Percentiles rank a stretch among this genome's conserved stretches.
Conservation (phyloP, 2,797 vertebrate species). For the Liasis olivaceus region DNA sequence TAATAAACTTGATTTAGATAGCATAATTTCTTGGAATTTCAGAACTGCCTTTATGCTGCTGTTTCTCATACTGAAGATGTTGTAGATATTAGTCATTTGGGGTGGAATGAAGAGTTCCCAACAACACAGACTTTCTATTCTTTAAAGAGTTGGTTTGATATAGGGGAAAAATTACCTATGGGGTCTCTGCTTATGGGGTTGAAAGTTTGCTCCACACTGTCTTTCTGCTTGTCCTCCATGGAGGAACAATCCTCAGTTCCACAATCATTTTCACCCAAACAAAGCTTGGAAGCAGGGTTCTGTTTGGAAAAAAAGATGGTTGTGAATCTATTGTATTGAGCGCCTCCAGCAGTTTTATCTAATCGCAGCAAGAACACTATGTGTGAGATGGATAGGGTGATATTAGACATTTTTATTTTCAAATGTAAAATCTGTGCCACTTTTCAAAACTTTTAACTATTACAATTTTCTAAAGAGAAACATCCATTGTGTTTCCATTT, state of each 20-base stretch:
- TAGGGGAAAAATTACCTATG: slow-evolving; percentile 34
- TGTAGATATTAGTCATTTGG: not conserved
- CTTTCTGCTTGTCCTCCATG: slow-evolving; percentile 79
- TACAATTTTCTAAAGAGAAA: not conserved
- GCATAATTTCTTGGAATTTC: not conserved
- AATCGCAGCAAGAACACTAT: not conserved
- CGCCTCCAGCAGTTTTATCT: not conserved
- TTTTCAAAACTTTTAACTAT: not conserved
- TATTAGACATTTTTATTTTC: not conserved
- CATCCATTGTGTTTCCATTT: not conserved
- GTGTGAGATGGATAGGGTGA: not conserved
- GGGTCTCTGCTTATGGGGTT: not conserved
- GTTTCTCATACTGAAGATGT: not conserved
- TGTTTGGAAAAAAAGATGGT: slow-evolving; percentile 28
- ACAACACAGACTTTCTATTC: not conserved
- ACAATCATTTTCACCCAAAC: slow-evolving; percentile 73
- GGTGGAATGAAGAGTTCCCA: not conserved
- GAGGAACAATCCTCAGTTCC: slow-evolving; percentile 78
- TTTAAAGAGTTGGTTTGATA: not conserved
- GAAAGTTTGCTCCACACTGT: slow-evolving; percentile 65
- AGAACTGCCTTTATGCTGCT: not conserved
- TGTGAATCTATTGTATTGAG: not conserved
- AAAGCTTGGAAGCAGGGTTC: slow-evolving; percentile 57
- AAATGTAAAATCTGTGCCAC: not conserved
- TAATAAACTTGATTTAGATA: not conserved